These are phyloP conservation scores for Saxidomus purpurata DNA, from an alignment of 1,140 invertebrate species.

Conservation along the genomic window DNA sequence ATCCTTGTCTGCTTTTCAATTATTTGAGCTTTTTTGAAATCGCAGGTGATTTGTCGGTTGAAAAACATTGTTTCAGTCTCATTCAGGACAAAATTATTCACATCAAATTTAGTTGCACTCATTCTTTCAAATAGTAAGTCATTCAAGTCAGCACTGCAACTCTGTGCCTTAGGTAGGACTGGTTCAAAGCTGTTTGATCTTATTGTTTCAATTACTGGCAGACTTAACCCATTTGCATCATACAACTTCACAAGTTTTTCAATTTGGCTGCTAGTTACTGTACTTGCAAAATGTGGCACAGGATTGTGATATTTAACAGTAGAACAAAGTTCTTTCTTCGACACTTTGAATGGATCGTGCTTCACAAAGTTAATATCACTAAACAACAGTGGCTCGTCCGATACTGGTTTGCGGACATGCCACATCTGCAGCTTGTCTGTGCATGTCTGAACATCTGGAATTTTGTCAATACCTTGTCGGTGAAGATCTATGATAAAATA, in stretches of 20 bases:
- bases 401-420: slow-evolving; percentile 52
- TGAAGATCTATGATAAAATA: slow-evolving; percentile 49
- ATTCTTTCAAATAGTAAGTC: slow-evolving; percentile 32
- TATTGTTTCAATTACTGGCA: slow-evolving; percentile 61
- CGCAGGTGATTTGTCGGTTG: background rate
- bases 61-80: slow-evolving; percentile 13
- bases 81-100: background rate
- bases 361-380: slow-evolving; percentile 59
- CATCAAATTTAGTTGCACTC: background rate
- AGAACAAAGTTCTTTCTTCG: slow-evolving; percentile 56
- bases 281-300: slow-evolving; percentile 25
- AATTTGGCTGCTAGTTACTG: background rate
- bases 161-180: slow-evolving; percentile 47
- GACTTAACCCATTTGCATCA: slow-evolving; percentile 25
- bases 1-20: slow-evolving; percentile 57
- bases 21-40: slow-evolving; percentile 9
- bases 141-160: slow-evolving; percentile 25
- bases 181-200: slow-evolving; percentile 33
- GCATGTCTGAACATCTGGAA: slow-evolving; percentile 56
- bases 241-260: slow-evolving; percentile 38
- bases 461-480: slow-evolving; percentile 36
- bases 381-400: slow-evolving; percentile 61
- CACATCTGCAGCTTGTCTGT: slow-evolving; percentile 55
- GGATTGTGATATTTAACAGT: slow-evolving; percentile 49
- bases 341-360: slow-evolving; percentile 53